Percentiles rank a stretch among this genome's conserved stretches.
These are phyloP conservation scores for Apogon hyalosoma DNA, from an alignment of 2,797 vertebrate species.

Conservation along the genomic window DNA sequence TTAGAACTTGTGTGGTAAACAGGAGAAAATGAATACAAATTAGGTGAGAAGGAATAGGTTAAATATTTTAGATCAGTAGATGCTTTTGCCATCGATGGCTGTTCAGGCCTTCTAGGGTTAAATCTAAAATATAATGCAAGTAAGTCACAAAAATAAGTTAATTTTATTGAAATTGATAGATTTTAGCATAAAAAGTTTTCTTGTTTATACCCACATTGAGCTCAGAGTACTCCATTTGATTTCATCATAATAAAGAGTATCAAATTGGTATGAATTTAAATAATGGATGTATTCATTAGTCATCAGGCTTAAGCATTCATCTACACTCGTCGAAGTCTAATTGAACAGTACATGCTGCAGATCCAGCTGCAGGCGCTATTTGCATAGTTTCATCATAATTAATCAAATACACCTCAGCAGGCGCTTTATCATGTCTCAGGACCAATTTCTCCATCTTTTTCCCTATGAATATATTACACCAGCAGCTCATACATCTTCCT, in stretches of 20 bases:
- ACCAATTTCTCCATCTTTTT: constrained; percentile 62
- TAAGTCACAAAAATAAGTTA: too few species aligned
- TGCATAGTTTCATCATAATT: constrained; percentile 70
- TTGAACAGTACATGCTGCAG: constrained; percentile 46
- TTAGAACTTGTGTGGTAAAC: too few species aligned
- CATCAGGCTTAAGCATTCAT: constrained; percentile 21
- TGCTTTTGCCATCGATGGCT: too few species aligned
- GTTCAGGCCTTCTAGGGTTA: too few species aligned
- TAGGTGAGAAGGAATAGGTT: too few species aligned
- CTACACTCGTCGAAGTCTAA: constrained; percentile 45
- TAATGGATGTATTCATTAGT: constrained; percentile 44
- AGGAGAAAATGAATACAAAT: too few species aligned
- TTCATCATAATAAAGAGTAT: constrained; percentile 30
- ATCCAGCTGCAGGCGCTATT: constrained; percentile 56
- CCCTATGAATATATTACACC: constrained; percentile 71
- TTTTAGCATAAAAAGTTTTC: neutral
- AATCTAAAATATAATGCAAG: too few species aligned
- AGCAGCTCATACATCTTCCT: constrained; percentile 55
- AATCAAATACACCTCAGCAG: constrained; percentile 62
- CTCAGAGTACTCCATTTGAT: constrained; percentile 25
- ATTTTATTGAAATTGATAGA: too few species aligned
- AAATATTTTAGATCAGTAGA: too few species aligned
- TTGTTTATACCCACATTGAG: neutral
- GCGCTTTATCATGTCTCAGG: constrained; percentile 65
- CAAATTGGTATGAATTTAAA: constrained; percentile 21